phyloP scores from a whole-genome alignment of 2,113 vertebrate genomes.

The Erythrocebus patas region DNA sequence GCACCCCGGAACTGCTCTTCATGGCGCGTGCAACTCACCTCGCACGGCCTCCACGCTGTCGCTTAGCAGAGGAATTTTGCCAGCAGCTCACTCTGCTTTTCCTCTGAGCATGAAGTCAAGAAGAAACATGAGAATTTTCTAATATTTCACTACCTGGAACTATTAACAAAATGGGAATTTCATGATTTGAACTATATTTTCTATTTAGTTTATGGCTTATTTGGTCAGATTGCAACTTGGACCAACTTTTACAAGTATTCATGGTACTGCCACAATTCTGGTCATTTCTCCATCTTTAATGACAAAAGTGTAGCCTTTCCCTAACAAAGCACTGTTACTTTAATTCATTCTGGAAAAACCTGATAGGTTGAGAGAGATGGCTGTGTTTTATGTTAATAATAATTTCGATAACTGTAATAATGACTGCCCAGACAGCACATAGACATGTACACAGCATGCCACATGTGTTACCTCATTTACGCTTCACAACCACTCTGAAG shows the following conservation, averaged over 20 bases:
- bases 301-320: neutral
- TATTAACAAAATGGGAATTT: neutral
- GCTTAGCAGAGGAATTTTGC: neutral
- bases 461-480: neutral
- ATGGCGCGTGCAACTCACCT: rapidly evolving
- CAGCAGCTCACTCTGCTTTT: neutral
- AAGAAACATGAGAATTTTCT: neutral
- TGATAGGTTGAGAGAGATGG: neutral
- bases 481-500: neutral
- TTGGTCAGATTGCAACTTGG: neutral
- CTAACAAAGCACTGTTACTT: neutral
- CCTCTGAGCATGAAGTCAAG: neutral
- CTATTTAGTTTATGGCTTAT: neutral
- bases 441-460: too few species aligned
- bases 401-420: neutral
- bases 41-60: rapidly evolving
- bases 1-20: rapidly evolving
- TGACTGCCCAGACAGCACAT: neutral
- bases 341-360: neutral
- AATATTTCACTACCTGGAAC: neutral
- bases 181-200: neutral
- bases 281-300: neutral
- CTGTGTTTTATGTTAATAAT: neutral
- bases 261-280: neutral
- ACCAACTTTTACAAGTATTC: neutral